Conservation (phyloP, 2,888 invertebrate species). For the Dasysyrphus albostriatus region DNA sequence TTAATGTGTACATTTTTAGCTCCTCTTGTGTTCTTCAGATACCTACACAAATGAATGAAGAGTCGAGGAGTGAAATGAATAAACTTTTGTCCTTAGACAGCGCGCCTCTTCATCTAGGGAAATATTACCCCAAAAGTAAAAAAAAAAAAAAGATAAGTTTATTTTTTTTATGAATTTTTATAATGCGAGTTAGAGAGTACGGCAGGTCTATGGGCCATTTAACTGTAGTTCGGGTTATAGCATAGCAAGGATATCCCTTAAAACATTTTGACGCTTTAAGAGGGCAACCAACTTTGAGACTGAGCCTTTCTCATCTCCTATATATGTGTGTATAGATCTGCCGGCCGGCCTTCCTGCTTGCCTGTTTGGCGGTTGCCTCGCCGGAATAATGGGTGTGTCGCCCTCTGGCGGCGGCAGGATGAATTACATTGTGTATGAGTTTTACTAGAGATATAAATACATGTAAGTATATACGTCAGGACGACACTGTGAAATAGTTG, state of each 20-base stretch:
- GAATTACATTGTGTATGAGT: conserved; percentile 55
- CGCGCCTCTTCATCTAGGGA: conserved; percentile 60
- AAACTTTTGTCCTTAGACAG: conserved; percentile 74
- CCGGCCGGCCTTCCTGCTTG: not conserved
- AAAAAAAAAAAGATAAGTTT: not conserved
- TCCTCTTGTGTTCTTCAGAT: not conserved
- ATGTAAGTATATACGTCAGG: not conserved
- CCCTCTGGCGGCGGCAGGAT: conserved; percentile 47
- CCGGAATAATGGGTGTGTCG: conserved; percentile 47
- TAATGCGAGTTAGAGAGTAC: conserved; percentile 27
- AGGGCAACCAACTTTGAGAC: conserved; percentile 67
- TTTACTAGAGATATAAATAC: conserved; percentile 13
- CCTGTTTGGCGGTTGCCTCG: conserved; percentile 7
- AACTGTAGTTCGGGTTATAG: conserved; percentile 51
- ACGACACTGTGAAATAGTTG: conserved; percentile 64
- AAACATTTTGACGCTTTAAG: conserved; percentile 74
- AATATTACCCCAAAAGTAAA: conserved; percentile 44
- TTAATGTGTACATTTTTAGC: conserved; percentile 55
- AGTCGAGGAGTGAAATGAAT: conserved; percentile 59
- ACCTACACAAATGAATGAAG: conserved; percentile 31
- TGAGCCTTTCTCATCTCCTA: conserved; percentile 17
- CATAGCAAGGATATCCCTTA: conserved; percentile 44
- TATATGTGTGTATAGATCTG: no score
- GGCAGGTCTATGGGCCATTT: conserved; percentile 68
- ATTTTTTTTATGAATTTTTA: conserved; percentile 52